These are phyloP conservation scores for Anabas testudineus DNA, from an alignment of 2,797 vertebrate genomes.

Conservation along the genomic window DNA sequence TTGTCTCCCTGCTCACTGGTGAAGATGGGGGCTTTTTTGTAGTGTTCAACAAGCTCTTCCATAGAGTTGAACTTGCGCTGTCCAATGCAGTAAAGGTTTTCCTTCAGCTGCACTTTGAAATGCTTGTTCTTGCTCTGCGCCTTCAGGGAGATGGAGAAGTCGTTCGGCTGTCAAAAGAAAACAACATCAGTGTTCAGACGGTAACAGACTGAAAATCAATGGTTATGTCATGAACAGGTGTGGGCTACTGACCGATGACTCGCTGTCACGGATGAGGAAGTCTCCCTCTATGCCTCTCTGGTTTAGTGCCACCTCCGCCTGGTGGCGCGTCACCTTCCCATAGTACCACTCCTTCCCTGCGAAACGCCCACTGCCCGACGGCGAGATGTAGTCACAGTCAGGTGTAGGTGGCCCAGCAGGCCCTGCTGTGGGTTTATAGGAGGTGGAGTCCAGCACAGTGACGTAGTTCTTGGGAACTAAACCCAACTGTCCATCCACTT, in stretches of 20 bases:
- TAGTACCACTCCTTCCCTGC: constrained; percentile 95
- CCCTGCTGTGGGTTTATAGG: constrained; percentile 80
- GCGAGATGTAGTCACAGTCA: constrained; percentile 92
- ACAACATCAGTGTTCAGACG: neutral
- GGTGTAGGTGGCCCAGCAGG: constrained; percentile 89
- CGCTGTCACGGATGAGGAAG: constrained; percentile 94
- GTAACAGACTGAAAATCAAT: no score
- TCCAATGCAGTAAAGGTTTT: constrained; percentile 93
- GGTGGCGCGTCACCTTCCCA: constrained; percentile 92
- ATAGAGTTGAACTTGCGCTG: constrained; percentile 95
- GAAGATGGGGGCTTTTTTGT: constrained; percentile 96
- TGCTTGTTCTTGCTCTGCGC: constrained; percentile 96
- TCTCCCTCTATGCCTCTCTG: constrained; percentile 91
- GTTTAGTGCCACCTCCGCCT: constrained; percentile 93
- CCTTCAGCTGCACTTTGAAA: constrained; percentile 95
- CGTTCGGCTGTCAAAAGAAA: constrained; percentile 85
- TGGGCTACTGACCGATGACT: constrained; percentile 90
- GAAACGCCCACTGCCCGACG: constrained; percentile 88
- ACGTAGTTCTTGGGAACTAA: constrained; percentile 96
- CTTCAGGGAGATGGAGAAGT: constrained; percentile 95
- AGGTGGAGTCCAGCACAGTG: constrained; percentile 87
- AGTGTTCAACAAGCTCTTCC: constrained; percentile 96
- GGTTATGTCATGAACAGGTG: neutral
- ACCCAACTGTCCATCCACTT: constrained; percentile 90
- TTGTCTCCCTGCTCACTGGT: constrained; percentile 96